phyloP scores from a whole-genome alignment of 1,140 invertebrate genomes.

The Bombus balteatus region DNA sequence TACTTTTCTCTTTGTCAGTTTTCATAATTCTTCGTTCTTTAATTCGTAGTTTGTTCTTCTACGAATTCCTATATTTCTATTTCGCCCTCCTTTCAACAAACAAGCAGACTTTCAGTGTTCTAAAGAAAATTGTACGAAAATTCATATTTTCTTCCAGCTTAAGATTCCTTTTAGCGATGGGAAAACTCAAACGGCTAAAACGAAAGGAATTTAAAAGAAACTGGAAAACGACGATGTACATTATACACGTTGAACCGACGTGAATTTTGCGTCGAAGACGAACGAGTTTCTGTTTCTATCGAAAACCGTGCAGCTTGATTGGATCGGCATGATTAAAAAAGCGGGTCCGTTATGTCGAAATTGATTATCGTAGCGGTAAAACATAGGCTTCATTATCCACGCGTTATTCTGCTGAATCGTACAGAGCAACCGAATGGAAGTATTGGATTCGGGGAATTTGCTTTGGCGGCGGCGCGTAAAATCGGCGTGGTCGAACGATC shows the following conservation, averaged over 20 bases:
- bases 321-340: background rate
- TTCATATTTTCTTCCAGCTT: too few relatives aligned
- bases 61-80: too few relatives aligned
- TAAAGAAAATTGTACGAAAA: too few relatives aligned
- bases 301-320: background rate
- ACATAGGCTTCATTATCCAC: background rate
- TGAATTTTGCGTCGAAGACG: background rate
- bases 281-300: too few relatives aligned
- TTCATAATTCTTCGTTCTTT: background rate
- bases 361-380: background rate
- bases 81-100: too few relatives aligned
- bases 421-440: background rate
- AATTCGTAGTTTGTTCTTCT: too few relatives aligned
- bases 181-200: too few relatives aligned
- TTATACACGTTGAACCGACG: too few relatives aligned
- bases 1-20: background rate
- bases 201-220: too few relatives aligned
- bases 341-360: background rate
- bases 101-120: too few relatives aligned
- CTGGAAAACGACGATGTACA: too few relatives aligned
- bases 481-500: background rate
- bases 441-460: conserved; percentile 20
- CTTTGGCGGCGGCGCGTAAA: conserved; percentile 24
- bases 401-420: background rate
- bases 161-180: too few relatives aligned